These are phyloP conservation scores for Irena cyanogastra DNA, from an alignment of 2,113 vertebrate species.

Conservation along the genomic window DNA sequence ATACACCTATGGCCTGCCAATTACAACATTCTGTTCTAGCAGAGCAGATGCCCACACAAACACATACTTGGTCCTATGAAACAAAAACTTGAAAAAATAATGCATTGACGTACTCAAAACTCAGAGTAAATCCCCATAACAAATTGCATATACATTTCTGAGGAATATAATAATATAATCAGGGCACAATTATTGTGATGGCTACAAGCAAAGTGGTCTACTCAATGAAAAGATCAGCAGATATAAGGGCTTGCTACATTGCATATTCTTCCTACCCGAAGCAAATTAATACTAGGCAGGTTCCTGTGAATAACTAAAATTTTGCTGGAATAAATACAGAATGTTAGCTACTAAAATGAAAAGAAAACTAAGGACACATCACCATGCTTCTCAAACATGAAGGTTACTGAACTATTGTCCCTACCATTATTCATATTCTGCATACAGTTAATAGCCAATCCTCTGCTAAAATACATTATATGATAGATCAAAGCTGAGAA, in stretches of 20 bases:
- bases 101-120: neutral
- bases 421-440: neutral
- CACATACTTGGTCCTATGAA: neutral
- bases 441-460: neutral
- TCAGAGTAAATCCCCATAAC: neutral
- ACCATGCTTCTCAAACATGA: neutral
- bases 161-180: neutral
- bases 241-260: neutral
- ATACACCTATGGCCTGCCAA: neutral
- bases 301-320: neutral
- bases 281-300: neutral
- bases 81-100: neutral
- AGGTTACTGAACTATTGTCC: neutral
- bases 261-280: neutral
- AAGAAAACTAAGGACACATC: neutral
- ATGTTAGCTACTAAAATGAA: neutral
- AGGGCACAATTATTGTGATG: neutral
- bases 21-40: neutral
- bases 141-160: neutral
- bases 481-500: neutral
- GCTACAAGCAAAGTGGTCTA: neutral
- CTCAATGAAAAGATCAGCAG: neutral
- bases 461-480: neutral
- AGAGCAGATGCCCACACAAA: neutral
- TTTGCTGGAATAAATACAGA: neutral